Evolutionary conservation across 2,888 invertebrate genomes (phyloP).

Genomic region (Lochmaea crataegi): DNA sequence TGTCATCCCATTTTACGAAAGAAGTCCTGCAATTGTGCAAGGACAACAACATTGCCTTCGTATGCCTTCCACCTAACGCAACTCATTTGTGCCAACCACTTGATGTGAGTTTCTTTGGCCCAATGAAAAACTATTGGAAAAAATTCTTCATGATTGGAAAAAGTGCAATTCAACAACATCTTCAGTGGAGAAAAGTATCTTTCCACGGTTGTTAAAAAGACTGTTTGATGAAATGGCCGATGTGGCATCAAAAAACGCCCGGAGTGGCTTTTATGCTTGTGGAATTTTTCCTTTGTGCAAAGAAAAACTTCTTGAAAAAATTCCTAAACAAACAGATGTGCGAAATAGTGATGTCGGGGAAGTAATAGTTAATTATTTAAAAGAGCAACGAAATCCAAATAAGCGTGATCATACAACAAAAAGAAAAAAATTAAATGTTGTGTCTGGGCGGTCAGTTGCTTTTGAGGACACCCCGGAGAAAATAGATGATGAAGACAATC

Average conservation of each 20-base stretch:
- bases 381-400: not conserved
- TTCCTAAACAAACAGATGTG: not conserved
- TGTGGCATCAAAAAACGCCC: constrained; percentile 3
- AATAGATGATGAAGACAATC: not conserved
- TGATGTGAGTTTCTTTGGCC: constrained; percentile 14
- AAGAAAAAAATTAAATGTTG: constrained; percentile 1
- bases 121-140: constrained; percentile 8
- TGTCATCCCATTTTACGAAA: constrained; percentile 1
- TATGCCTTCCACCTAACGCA: constrained; percentile 7
- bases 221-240: not conserved
- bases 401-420: not conserved
- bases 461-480: not conserved
- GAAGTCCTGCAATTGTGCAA: constrained; percentile 7
- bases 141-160: constrained; percentile 7
- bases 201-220: constrained; percentile 8
- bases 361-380: constrained; percentile 2
- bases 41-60: constrained; percentile 7
- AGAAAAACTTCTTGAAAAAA: constrained; percentile 3
- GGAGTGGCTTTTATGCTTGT: constrained; percentile 1
- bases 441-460: not conserved
- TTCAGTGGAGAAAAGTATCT: not conserved
- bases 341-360: not conserved
- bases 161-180: constrained; percentile 7
- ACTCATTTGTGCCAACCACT: constrained; percentile 17
- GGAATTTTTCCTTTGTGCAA: constrained; percentile 6